Conservation (phyloP, 1,140 invertebrate species). For the Xylocopa sonorina region DNA sequence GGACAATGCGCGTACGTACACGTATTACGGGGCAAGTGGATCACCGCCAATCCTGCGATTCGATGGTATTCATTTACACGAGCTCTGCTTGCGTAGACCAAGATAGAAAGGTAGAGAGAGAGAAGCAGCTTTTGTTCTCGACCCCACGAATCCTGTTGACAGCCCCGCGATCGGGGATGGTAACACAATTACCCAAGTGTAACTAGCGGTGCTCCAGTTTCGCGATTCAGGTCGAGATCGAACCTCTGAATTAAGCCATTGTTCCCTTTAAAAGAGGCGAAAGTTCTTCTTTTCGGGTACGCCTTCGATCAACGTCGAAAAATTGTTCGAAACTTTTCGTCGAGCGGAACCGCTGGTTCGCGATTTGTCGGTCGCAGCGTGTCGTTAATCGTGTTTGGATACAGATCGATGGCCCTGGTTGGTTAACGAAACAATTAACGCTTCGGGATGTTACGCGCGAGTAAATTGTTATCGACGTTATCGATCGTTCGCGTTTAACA, state of each 20-base stretch:
- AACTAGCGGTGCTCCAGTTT: background rate
- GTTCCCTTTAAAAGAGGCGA: background rate
- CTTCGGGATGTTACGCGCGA: background rate
- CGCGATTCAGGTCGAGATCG: conserved; percentile 3
- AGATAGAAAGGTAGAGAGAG: background rate
- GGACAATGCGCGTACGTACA: conserved; percentile 51
- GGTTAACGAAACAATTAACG: conserved; percentile 25
- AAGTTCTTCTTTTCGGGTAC: no score
- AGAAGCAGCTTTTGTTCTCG: conserved; percentile 30
- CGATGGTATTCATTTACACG: conserved; percentile 55
- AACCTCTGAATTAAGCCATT: background rate
- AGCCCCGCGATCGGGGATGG: conserved; percentile 10
- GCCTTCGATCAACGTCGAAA: no score
- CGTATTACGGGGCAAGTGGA: conserved; percentile 24
- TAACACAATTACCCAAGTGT: conserved; percentile 20
- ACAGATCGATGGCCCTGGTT: background rate
- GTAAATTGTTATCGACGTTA: background rate
- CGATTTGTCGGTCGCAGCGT: no score
- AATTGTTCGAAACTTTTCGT: no score
- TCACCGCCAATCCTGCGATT: conserved; percentile 29
- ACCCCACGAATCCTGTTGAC: conserved; percentile 1
- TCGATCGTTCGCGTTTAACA: conserved; percentile 21
- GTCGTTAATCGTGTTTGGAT: background rate
- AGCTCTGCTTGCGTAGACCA: conserved; percentile 11
- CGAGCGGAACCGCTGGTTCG: no score